Evolutionary conservation across 1,140 invertebrate genomes (phyloP).

Genomic region (Zaprionus nigranus): DNA sequence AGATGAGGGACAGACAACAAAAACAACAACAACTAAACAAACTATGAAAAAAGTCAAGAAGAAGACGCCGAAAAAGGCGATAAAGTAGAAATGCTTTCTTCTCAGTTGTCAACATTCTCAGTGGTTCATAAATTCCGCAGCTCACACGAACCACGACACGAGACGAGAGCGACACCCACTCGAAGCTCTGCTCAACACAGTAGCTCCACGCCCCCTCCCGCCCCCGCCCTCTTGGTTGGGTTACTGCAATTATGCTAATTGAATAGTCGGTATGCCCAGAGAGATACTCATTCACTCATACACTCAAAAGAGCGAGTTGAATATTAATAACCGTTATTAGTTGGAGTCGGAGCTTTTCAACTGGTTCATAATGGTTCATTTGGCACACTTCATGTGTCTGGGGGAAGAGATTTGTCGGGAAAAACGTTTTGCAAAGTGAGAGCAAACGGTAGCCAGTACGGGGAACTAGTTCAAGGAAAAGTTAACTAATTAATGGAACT

Average conservation of each 20-base stretch:
- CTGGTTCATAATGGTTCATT: conserved; percentile 40
- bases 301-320: conserved; percentile 43
- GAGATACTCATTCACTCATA: neutral
- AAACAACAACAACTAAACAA: neutral
- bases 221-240: neutral
- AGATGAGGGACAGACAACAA: conserved; percentile 5
- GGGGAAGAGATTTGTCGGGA: conserved; percentile 1
- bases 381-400: conserved; percentile 18
- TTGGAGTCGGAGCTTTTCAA: conserved; percentile 29
- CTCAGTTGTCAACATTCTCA: conserved; percentile 39
- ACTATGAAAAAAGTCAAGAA: neutral
- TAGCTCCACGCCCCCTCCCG: conserved; percentile 17
- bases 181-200: conserved; percentile 19
- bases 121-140: conserved; percentile 38
- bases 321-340: conserved; percentile 54
- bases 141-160: conserved; percentile 16
- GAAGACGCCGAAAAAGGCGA: conserved; percentile 1
- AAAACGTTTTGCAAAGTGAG: conserved; percentile 18
- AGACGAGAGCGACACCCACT: conserved; percentile 34
- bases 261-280: conserved; percentile 42
- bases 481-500: conserved; percentile 3
- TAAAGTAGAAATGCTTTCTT: conserved; percentile 42
- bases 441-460: neutral
- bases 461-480: conserved; percentile 4
- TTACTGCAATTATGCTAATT: conserved; percentile 48